Conservation (phyloP, 2,888 invertebrate genomes). For the Troides oblongomaculatus region DNA sequence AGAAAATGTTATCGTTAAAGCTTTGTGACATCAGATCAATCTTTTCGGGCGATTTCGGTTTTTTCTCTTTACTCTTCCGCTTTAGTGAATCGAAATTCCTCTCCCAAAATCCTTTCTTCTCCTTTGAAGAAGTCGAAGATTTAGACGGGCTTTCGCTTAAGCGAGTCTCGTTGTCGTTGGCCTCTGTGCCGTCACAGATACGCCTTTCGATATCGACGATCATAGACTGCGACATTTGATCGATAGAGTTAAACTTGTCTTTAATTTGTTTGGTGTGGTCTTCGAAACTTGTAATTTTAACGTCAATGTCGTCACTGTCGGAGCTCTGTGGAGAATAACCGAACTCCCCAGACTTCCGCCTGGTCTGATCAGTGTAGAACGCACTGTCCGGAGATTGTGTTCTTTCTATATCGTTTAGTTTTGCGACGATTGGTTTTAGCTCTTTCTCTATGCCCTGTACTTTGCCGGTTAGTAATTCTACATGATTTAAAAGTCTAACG, state of each 20-base stretch:
- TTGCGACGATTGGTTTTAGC: slow-evolving; percentile 73
- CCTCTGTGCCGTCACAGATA: slow-evolving; percentile 48
- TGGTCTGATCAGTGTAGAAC: slow-evolving; percentile 78
- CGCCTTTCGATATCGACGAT: slow-evolving; percentile 71
- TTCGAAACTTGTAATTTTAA: slow-evolving; percentile 61
- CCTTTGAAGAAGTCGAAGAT: slow-evolving; percentile 65
- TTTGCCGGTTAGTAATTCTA: slow-evolving; percentile 84
- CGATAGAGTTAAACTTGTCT: slow-evolving; percentile 74
- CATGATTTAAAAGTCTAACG: slow-evolving; percentile 65
- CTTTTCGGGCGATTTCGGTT: slow-evolving; percentile 67
- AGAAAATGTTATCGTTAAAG: slow-evolving; percentile 76
- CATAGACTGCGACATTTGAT: slow-evolving; percentile 78
- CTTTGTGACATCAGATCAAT: slow-evolving; percentile 77
- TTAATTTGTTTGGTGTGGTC: slow-evolving; percentile 66
- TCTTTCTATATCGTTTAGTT: slow-evolving; percentile 67
- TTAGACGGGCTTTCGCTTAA: slow-evolving; percentile 66
- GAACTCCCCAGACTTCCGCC: slow-evolving; percentile 73
- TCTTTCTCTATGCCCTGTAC: slow-evolving; percentile 84
- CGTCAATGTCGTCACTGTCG: slow-evolving; percentile 69
- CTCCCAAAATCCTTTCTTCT: slow-evolving; percentile 79
- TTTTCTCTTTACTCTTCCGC: slow-evolving; percentile 60
- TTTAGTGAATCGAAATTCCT: slow-evolving; percentile 76
- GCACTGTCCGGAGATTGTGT: slow-evolving; percentile 73
- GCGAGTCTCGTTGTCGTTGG: slow-evolving; percentile 44
- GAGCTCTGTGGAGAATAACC: slow-evolving; percentile 74